These are phyloP conservation scores for Lycaon pictus DNA, from an alignment of 2,113 vertebrate genomes.

Conservation along the genomic window DNA sequence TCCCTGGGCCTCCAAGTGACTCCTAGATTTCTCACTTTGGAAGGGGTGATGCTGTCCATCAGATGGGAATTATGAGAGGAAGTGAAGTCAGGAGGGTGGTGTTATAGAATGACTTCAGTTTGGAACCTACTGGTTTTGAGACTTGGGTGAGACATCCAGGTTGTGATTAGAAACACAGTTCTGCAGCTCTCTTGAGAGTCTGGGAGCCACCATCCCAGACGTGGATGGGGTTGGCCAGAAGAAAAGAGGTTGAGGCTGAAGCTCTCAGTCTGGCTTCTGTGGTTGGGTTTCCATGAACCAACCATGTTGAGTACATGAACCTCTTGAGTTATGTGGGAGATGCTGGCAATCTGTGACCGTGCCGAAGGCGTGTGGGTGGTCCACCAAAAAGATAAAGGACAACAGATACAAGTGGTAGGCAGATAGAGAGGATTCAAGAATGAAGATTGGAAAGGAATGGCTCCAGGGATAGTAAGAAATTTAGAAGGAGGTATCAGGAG, in stretches of 20 bases:
- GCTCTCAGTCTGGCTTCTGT: neutral
- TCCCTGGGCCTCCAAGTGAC: neutral
- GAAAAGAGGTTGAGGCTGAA: neutral
- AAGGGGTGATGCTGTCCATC: neutral
- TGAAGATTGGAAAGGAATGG: neutral
- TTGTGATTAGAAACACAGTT: neutral
- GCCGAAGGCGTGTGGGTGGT: neutral
- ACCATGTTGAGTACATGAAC: neutral
- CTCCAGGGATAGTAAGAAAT: neutral
- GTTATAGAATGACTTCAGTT: neutral
- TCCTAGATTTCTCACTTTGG: neutral
- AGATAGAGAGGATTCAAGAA: neutral
- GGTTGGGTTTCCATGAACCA: neutral
- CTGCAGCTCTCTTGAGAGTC: neutral
- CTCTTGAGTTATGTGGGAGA: neutral
- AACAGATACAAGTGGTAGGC: neutral
- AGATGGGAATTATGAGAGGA: neutral
- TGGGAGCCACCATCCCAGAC: neutral
- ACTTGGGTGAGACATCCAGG: neutral
- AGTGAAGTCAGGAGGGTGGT: neutral
- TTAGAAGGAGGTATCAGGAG: neutral
- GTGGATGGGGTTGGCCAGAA: neutral
- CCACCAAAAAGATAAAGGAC: neutral
- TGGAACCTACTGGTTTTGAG: neutral
- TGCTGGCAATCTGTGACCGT: neutral